Percentiles rank a stretch among this genome's conserved stretches.
Evolutionary conservation across 2,113 vertebrate species (phyloP).

Genomic region (Scytalopus superciliaris): DNA sequence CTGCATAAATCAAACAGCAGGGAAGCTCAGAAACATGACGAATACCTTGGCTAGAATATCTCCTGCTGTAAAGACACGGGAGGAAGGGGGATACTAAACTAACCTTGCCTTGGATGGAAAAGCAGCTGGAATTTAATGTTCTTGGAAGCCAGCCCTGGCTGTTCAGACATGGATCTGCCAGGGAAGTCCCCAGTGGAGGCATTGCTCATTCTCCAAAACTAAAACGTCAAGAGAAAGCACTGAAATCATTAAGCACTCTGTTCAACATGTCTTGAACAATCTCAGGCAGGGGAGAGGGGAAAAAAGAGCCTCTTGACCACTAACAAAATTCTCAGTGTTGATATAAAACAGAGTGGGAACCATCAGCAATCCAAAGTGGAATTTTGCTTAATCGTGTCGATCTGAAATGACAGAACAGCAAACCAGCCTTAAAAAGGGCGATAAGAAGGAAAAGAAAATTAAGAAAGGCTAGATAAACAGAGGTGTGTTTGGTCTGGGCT

Average conservation of each 20-base stretch:
- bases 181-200: conserved; percentile 68
- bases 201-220: conserved; percentile 42
- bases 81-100: conserved; percentile 69
- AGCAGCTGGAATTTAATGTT: conserved; percentile 72
- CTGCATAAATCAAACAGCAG: conserved; percentile 73
- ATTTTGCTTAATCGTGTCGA: neutral
- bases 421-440: neutral
- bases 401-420: neutral
- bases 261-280: conserved; percentile 57
- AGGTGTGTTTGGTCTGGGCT: neutral
- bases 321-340: neutral
- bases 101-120: conserved; percentile 71
- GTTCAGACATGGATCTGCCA: conserved; percentile 67
- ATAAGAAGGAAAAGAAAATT: neutral
- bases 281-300: neutral
- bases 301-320: neutral
- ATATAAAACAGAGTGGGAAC: neutral
- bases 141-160: conserved; percentile 71
- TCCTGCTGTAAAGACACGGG: conserved; percentile 55
- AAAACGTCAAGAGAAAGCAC: conserved; percentile 55
- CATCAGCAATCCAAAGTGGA: neutral
- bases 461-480: neutral
- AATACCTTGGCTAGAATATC: conserved; percentile 68
- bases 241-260: conserved; percentile 63
- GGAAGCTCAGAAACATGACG: conserved; percentile 74